Conservation (phyloP, 2,113 vertebrate species). For the Ageneiosus marmoratus region DNA sequence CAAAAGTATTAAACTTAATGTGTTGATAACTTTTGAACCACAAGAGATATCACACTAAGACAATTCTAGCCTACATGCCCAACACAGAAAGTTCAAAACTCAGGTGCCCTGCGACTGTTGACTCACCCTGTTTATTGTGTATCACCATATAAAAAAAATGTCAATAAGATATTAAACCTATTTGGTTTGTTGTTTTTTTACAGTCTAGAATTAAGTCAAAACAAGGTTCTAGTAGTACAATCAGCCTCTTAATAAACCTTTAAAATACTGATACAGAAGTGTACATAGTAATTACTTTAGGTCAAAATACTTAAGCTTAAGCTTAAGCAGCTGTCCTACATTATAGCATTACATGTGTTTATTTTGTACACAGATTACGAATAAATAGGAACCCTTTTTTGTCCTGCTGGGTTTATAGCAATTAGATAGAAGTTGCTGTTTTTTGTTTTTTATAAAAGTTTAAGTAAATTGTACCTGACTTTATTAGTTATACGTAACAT, state of each 20-base stretch:
- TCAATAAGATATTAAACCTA: no score
- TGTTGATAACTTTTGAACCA: no score
- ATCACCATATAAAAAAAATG: no score
- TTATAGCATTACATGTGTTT: not conserved
- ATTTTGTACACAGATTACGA: not conserved
- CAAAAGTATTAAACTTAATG: no score
- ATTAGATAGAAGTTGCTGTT: not conserved
- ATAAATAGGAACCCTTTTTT: not conserved
- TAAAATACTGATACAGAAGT: not conserved
- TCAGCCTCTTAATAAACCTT: not conserved
- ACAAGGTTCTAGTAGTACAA: not conserved
- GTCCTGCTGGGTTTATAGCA: not conserved
- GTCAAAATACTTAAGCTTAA: not conserved
- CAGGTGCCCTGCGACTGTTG: no score
- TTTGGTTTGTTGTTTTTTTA: not conserved
- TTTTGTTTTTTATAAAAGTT: no score
- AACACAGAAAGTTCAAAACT: no score
- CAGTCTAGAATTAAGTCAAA: not conserved
- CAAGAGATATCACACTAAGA: no score
- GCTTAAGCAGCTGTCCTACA: not conserved
- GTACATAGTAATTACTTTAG: not conserved
- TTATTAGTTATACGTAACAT: not conserved
- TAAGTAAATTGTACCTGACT: not conserved
- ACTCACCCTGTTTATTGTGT: no score
- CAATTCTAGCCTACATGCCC: no score